Evolutionary conservation across 2,113 vertebrate genomes (phyloP), one percentile per base, ranked within the genome.

Genomic region (Phylloscopus whistleri): DNA sequence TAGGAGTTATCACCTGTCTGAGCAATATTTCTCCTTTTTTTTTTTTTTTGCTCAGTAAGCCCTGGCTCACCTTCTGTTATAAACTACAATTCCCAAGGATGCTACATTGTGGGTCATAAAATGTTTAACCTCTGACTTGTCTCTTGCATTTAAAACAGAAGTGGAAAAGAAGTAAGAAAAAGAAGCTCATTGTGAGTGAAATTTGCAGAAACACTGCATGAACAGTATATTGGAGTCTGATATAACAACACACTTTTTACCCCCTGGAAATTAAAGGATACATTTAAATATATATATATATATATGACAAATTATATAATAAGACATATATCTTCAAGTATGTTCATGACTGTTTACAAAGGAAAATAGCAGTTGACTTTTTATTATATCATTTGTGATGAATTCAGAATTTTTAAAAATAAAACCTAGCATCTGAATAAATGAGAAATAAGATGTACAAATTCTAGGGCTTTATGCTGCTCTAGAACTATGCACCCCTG

Each of bases 221-320:
- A 69, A 13, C 11, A 28, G 6, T 53, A 52, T 63, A 41, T 0
- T 41, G 8, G 23, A 31, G 14, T 33, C 27, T 70, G 46, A 64
- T 20, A 35, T 0, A 79, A 72, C 13, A 37, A 16, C 2, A 21
- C 2, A 28, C 3, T 3, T 49, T 5, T 52, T 76, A 27, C 9
- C 3, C 30, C 12, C 21, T 56, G n/a, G 30, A 89, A 90, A 84
- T 26, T 1, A 64, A 82, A 89, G n/a, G 2, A 23, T 9, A 53
- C 3, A 41, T 26, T 39, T n/a, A 66, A 66, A 26, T 13, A 10
- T 35, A 9, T 21, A 13, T 11, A 37, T 23, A 33, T 22, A 21
- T 39, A 60, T 10, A 18, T 10, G 6, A 56, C 11, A 44, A 13
- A 51, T 52, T 19, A 39, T 28, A 52, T 23, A 4, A 66, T 22